Evolutionary conservation across 1,140 invertebrate species (phyloP), one percentile per base, ranked within the genome.

Genomic region (Pemphigus obesinymphae): DNA sequence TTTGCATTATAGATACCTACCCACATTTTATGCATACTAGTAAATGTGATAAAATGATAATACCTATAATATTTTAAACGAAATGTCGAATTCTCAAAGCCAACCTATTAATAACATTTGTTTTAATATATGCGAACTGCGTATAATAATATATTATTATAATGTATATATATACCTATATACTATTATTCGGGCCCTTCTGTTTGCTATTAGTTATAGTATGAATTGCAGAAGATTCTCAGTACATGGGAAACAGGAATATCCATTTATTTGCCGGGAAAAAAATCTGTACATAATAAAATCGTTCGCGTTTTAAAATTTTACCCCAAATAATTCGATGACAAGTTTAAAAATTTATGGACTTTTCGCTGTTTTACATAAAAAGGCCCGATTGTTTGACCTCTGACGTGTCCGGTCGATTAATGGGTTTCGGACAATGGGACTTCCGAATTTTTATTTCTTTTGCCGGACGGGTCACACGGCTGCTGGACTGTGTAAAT

Each of bases 291-390:
- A 80, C 34, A 37, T 23, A 78, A 58, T 61, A 45, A 61, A 55
- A 80, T 80, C 76, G 31, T 61, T 55, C 37, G n/a, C 50, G 23
- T 58, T 80, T 80, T 61, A 80, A 80, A 80, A 80, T 58, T 58
- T 11, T 78, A 53, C 73, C 48, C 73, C 34, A 58, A 40, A 78
- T 80, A 80, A 80, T 80, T 80, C 55, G 76, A 80, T 80, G 76
- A 80, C 76, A 80, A 80, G 76, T 80, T 80, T 80, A 61, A 80
- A 80, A 80, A 80, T 80, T 80, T 80, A 80, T 80, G 76, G 76
- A 80, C 76, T 80, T 80, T 80, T 80, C 76, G 76, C 55, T 80
- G 55, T 80, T 80, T 80, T 80, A 80, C 76, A 80, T 80, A 80
- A 80, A 80, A 80, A 80, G 76, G 55, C 50, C 17, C 76, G 29